Evolutionary conservation across 53 echinoderm and acorn worm genomes (phyloP).

Genomic region (Pentamera pediparva): DNA sequence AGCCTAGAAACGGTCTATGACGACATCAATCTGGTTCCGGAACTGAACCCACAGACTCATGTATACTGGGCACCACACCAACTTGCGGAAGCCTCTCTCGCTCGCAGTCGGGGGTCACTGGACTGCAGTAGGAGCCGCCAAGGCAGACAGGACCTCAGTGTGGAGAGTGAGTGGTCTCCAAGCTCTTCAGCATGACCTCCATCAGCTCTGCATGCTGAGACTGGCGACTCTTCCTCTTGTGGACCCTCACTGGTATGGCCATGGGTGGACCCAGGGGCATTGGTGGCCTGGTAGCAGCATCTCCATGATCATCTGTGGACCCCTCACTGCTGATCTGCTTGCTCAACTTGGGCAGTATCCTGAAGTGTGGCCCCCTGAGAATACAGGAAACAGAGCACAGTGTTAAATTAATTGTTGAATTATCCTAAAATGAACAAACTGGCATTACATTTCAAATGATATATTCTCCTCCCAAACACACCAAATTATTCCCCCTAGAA

Average conservation of each 20-base stretch:
- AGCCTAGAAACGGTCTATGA: neutral
- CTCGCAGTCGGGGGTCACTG: conserved; percentile 26
- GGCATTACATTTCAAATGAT: conserved; percentile 21
- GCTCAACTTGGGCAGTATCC: conserved; percentile 16
- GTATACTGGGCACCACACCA: conserved; percentile 27
- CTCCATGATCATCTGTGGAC: conserved; percentile 23
- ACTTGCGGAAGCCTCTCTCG: conserved; percentile 8
- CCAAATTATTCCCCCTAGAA: too few species aligned
- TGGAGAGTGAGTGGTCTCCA: conserved; percentile 18
- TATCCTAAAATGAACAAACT: conserved; percentile 22
- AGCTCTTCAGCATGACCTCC: conserved; percentile 23
- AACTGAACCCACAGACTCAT: conserved; percentile 4
- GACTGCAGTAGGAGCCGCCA: conserved; percentile 26
- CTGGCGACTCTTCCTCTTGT: conserved; percentile 12
- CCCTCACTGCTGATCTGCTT: conserved; percentile 20
- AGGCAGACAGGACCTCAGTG: conserved; percentile 25
- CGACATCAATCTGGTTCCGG: conserved; percentile 4
- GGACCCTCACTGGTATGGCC: conserved; percentile 15
- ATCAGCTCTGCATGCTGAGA: conserved; percentile 27
- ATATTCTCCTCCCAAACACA: conserved; percentile 1
- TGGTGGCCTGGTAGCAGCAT: conserved; percentile 23
- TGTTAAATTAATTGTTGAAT: conserved; percentile 4
- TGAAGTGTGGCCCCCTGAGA: conserved; percentile 13
- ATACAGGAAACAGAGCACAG: conserved; percentile 10
- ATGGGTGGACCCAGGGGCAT: conserved; percentile 16